Percentiles rank a stretch among this genome's conserved stretches.
phyloP scores from a whole-genome alignment of 1,140 invertebrate genomes.

The Solenopsis invicta region DNA sequence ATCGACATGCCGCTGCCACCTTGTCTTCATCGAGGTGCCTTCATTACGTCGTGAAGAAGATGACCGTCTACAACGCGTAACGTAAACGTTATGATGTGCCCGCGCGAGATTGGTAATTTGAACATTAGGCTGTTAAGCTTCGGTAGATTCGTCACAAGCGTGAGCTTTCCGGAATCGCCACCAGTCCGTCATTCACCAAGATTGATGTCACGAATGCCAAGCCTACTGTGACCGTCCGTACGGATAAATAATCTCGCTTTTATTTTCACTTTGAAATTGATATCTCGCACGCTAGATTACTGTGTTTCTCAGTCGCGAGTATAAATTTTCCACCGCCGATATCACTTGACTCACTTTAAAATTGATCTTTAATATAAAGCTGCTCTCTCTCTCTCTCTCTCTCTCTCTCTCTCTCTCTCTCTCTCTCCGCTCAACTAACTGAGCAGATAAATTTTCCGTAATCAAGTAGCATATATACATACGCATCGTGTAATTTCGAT shows the following conservation, averaged over 20 bases:
- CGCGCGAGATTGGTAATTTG: constrained; percentile 52
- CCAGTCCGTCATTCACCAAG: neutral
- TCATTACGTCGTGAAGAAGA: constrained; percentile 61
- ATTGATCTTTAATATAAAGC: neutral
- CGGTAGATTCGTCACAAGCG: neutral
- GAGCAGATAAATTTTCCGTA: neutral
- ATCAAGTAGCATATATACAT: neutral
- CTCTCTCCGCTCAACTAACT: no score
- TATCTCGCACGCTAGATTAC: neutral
- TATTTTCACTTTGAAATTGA: constrained; percentile 15
- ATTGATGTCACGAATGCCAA: neutral
- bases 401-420: no score
- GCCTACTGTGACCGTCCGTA: neutral
- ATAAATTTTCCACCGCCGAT: neutral
- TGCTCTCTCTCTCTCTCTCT: no score
- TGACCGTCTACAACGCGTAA: constrained; percentile 30
- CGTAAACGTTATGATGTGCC: constrained; percentile 18
- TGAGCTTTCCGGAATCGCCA: constrained; percentile 8
- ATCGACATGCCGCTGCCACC: constrained; percentile 60
- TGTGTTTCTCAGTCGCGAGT: neutral
- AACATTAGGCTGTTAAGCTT: constrained; percentile 48
- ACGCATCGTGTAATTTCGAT: neutral
- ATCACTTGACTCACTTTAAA: neutral
- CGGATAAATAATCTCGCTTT: constrained; percentile 13
- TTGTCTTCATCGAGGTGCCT: constrained; percentile 63